These are phyloP conservation scores for Antennarius striatus DNA, from an alignment of 2,113 vertebrate species.

Conservation along the genomic window DNA sequence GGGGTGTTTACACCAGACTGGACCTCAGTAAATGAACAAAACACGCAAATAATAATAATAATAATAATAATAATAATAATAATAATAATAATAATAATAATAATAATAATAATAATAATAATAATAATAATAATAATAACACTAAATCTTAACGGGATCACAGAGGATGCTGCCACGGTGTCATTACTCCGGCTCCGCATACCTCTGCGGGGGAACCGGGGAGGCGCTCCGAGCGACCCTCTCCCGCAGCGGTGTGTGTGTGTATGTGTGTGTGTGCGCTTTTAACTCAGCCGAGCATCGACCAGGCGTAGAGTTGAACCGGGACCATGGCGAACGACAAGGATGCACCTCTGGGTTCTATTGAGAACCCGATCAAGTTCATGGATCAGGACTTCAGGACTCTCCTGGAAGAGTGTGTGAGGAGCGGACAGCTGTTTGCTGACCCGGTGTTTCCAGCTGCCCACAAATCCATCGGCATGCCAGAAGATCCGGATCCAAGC, in stretches of 20 bases:
- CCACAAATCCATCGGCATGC: constrained; percentile 73
- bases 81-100: too few relatives aligned
- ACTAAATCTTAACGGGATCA: constrained; percentile 29
- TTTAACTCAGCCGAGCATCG: constrained; percentile 47
- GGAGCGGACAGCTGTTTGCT: constrained; percentile 63
- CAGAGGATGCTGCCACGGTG: constrained; percentile 37
- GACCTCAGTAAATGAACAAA: neutral
- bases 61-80: too few relatives aligned
- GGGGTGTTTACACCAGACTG: too few relatives aligned
- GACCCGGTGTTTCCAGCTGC: constrained; percentile 75
- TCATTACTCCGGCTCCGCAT: constrained; percentile 63
- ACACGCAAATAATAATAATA: neutral
- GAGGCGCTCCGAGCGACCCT: constrained; percentile 35
- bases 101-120: too few relatives aligned
- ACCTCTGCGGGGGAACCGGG: constrained; percentile 38
- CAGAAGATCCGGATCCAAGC: constrained; percentile 72
- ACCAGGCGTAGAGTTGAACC: constrained; percentile 1
- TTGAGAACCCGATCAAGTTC: constrained; percentile 73
- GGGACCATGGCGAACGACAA: constrained; percentile 45
- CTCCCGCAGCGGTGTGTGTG: constrained; percentile 28
- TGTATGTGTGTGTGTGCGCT: constrained; percentile 57
- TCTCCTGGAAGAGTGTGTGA: constrained; percentile 59
- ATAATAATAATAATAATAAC: constrained; percentile 9
- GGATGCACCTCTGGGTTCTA: constrained; percentile 56
- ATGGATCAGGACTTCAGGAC: constrained; percentile 55